A percentile compares a stretch with the other conserved stretches of the same genome.
These are phyloP conservation scores for Eurosta solidaginis DNA, from an alignment of 1,140 invertebrate genomes.

Conservation along the genomic window DNA sequence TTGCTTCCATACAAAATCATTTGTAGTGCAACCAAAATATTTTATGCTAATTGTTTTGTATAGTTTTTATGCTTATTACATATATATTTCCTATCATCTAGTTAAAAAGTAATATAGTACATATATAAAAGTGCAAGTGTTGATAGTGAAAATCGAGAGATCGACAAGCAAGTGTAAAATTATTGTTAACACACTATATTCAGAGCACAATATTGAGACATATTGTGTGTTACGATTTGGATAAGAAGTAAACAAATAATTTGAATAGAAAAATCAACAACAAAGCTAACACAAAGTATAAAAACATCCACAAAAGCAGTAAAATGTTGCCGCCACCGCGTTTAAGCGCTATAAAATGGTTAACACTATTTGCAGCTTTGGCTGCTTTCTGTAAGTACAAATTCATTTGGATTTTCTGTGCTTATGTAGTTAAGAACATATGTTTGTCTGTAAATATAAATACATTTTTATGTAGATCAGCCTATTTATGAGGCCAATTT, in stretches of 20 bases:
- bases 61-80: neutral
- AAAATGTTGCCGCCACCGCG: constrained; percentile 27
- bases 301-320: constrained; percentile 7
- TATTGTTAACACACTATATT: neutral
- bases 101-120: neutral
- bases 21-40: neutral
- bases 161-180: neutral
- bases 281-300: neutral
- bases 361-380: constrained; percentile 31
- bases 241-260: constrained; percentile 4
- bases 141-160: neutral
- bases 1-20: neutral
- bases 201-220: constrained; percentile 11
- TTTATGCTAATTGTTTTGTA: neutral
- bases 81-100: neutral
- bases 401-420: neutral
- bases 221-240: constrained; percentile 25
- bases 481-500: neutral
- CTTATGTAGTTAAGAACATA: neutral
- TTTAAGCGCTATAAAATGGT: constrained; percentile 32
- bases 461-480: neutral
- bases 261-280: neutral
- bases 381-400: constrained; percentile 32
- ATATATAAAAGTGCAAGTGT: constrained; percentile 3
- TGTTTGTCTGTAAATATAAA: neutral